A percentile compares a stretch with the other conserved stretches of the same genome.
Conservation (phyloP, 2,113 vertebrate genomes). For the Pterocles burchelli region DNA sequence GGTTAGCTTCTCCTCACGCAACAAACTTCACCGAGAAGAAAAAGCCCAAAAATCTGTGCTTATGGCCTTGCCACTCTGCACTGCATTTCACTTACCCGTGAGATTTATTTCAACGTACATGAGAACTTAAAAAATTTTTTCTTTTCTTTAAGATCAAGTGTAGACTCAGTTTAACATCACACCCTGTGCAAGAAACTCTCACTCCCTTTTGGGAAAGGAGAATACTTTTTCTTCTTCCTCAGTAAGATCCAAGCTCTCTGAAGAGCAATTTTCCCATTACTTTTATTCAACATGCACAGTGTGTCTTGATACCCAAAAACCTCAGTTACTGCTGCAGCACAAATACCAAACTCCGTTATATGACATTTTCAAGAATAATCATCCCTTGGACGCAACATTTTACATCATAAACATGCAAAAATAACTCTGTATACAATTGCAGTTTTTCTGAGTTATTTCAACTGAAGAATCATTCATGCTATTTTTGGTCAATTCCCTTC, state of each 20-base stretch:
- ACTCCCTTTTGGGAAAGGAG: background rate
- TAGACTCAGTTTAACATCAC: background rate
- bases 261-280: background rate
- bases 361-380: background rate
- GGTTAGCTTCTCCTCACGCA: rapidly evolving
- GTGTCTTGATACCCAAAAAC: background rate
- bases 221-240: background rate
- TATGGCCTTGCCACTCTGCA: background rate
- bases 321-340: background rate
- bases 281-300: background rate
- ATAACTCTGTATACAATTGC: background rate
- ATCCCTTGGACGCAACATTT: background rate
- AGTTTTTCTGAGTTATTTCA: background rate
- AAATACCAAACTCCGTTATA: background rate
- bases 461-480: background rate
- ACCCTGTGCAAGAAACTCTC: background rate
- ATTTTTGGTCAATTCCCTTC: background rate
- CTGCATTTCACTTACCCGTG: background rate
- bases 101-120: background rate
- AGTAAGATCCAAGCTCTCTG: background rate
- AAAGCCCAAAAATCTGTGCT: background rate
- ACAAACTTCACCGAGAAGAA: background rate
- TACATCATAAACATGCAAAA: slow-evolving; percentile 1
- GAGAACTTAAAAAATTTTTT: background rate
- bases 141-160: background rate